Conservation (phyloP, 2,797 vertebrate species). For the Helostoma temminkii region DNA sequence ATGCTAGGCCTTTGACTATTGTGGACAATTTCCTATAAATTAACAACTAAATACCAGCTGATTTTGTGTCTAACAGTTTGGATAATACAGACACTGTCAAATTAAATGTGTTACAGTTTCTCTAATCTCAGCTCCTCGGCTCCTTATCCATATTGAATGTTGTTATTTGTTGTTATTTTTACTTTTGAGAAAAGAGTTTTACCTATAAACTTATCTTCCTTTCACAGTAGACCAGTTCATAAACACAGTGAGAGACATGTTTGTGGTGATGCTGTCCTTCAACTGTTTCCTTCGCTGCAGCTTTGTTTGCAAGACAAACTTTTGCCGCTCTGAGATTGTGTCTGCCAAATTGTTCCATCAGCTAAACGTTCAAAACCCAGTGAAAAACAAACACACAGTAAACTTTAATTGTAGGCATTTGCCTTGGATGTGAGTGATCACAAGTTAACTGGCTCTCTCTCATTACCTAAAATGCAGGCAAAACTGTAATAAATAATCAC, state of each 20-base stretch:
- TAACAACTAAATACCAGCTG: no score
- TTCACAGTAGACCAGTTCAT: neutral
- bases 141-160: neutral
- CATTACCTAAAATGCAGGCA: slow-evolving; percentile 76
- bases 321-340: slow-evolving; percentile 14
- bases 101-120: no score
- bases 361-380: slow-evolving; percentile 68
- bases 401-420: slow-evolving; percentile 82
- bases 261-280: slow-evolving; percentile 11
- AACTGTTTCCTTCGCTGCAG: slow-evolving; percentile 1
- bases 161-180: no score
- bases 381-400: slow-evolving; percentile 86
- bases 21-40: no score
- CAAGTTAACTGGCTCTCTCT: slow-evolving; percentile 72
- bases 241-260: neutral
- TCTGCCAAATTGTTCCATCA: slow-evolving; percentile 77
- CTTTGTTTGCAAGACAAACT: slow-evolving; percentile 43
- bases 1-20: no score
- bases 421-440: slow-evolving; percentile 71
- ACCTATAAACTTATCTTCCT: neutral
- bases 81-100: no score
- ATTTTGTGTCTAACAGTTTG: no score
- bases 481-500: slow-evolving; percentile 84
- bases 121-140: no score
- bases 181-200: neutral